Evolutionary conservation across 1,140 invertebrate genomes (phyloP).

Genomic region (Drosophila pseudoananassae): DNA sequence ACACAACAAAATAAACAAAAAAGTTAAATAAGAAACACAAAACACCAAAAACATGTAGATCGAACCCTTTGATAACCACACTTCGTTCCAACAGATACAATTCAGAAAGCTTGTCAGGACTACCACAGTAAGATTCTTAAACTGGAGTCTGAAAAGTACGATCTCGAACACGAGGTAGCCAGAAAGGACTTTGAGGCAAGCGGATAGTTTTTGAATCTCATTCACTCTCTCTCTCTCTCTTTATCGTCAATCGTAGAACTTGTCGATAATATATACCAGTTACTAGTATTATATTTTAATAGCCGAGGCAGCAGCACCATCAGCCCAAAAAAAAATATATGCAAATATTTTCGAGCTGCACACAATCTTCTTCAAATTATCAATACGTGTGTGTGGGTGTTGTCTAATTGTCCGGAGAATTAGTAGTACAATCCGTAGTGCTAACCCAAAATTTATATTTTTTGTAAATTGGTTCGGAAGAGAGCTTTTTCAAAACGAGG

Average conservation of each 20-base stretch:
- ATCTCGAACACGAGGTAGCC: slow-evolving; percentile 97
- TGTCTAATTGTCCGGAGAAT: slow-evolving; percentile 15
- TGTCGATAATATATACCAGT: slow-evolving; percentile 37
- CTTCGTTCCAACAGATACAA: slow-evolving; percentile 86
- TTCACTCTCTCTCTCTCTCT: not conserved
- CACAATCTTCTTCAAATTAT: slow-evolving; percentile 14
- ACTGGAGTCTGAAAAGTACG: slow-evolving; percentile 97
- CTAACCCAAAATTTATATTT: slow-evolving; percentile 21
- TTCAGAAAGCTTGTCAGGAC: slow-evolving; percentile 93
- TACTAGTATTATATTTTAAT: slow-evolving; percentile 15
- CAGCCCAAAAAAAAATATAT: slow-evolving; percentile 64
- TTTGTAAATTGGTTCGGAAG: slow-evolving; percentile 9
- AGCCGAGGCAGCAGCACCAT: slow-evolving; percentile 27
- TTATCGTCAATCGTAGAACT: slow-evolving; percentile 34
- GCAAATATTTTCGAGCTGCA: slow-evolving; percentile 63
- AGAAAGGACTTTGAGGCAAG: slow-evolving; percentile 95
- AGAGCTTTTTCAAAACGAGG: slow-evolving; percentile 50
- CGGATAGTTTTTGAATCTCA: slow-evolving; percentile 25
- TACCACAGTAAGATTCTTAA: slow-evolving; percentile 94
- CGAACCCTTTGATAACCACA: slow-evolving; percentile 39
- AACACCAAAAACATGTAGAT: slow-evolving; percentile 16
- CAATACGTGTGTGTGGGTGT: slow-evolving; percentile 44
- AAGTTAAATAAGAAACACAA: not conserved
- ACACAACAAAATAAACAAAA: slow-evolving; percentile 3
- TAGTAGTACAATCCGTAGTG: slow-evolving; percentile 37